Conservation (phyloP, 1,140 invertebrate species). For the Aricia agestis region DNA sequence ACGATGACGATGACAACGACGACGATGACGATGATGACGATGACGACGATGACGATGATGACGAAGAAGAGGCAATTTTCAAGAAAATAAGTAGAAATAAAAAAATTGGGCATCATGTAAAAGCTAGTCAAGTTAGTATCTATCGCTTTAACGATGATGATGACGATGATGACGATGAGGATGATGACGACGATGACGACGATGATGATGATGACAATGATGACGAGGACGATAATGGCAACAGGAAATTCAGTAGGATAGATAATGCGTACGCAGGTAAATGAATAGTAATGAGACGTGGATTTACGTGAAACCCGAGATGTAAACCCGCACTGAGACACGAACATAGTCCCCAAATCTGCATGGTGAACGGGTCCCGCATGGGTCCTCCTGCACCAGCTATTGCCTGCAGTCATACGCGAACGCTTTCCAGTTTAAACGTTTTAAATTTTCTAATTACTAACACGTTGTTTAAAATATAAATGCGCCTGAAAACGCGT, state of each 20-base stretch:
- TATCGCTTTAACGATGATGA: conserved; percentile 68
- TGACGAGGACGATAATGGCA: conserved; percentile 74
- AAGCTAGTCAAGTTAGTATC: conserved; percentile 20
- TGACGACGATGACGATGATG: conserved; percentile 71
- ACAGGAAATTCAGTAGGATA: conserved; percentile 73
- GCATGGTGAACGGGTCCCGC: conserved; percentile 70
- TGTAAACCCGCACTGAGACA: conserved; percentile 63
- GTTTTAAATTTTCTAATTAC: conserved; percentile 66
- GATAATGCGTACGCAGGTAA: conserved; percentile 75
- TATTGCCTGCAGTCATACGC: conserved; percentile 75
- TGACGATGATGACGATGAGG: not conserved
- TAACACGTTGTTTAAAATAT: conserved; percentile 70
- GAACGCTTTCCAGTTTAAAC: conserved; percentile 67
- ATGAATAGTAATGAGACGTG: conserved; percentile 54
- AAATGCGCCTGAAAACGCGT: conserved; percentile 55
- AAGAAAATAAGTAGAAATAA: not conserved
- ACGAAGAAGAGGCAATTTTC: conserved; percentile 52
- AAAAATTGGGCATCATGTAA: not conserved
- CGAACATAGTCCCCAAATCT: conserved; percentile 62
- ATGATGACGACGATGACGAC: conserved; percentile 11
- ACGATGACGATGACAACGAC: conserved; percentile 74
- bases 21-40: conserved; percentile 76
- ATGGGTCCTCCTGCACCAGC: conserved; percentile 64
- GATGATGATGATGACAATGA: conserved; percentile 68
- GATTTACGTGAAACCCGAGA: conserved; percentile 35